phyloP scores from a whole-genome alignment of 2,888 invertebrate genomes.

The Homarus gammarus region DNA sequence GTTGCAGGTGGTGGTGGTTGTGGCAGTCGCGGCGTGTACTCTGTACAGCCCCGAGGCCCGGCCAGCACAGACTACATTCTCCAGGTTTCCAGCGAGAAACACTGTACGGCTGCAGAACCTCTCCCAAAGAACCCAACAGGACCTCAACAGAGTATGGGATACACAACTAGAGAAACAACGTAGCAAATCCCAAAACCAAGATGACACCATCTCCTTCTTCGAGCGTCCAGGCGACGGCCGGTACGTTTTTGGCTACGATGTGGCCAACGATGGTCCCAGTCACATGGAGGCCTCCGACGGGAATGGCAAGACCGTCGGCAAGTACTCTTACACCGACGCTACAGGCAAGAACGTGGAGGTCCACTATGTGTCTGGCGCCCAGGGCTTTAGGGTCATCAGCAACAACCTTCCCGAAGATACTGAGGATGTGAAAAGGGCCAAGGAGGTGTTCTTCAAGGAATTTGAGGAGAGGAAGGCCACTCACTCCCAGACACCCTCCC shows the following conservation, averaged over 20 bases:
- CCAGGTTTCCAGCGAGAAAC: not conserved
- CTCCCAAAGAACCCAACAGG: not conserved
- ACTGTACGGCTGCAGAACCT: conserved; percentile 54
- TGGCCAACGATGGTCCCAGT: conserved; percentile 43
- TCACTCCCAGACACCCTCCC: not conserved
- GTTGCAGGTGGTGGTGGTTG: conserved; percentile 63
- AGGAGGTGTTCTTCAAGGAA: conserved; percentile 58
- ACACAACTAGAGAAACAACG: conserved; percentile 53
- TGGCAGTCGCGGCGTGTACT: conserved; percentile 62
- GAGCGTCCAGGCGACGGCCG: conserved; percentile 64
- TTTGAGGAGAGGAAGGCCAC: conserved; percentile 52
- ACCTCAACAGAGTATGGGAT: conserved; percentile 73
- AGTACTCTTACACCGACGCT: conserved; percentile 73
- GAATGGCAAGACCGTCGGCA: conserved; percentile 70
- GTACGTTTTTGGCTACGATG: conserved; percentile 67
- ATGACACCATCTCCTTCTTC: conserved; percentile 55
- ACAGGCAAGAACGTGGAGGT: conserved; percentile 69
- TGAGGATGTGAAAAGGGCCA: conserved; percentile 71
- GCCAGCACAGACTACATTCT: not conserved
- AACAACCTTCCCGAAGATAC: conserved; percentile 75
- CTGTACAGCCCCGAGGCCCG: conserved; percentile 63
- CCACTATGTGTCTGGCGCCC: conserved; percentile 69
- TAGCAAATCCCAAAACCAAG: not conserved
- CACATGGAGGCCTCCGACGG: conserved; percentile 73
- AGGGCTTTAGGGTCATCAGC: conserved; percentile 72